phyloP scores from a whole-genome alignment of 1,140 invertebrate species.

The Vollenhovia emeryi region DNA sequence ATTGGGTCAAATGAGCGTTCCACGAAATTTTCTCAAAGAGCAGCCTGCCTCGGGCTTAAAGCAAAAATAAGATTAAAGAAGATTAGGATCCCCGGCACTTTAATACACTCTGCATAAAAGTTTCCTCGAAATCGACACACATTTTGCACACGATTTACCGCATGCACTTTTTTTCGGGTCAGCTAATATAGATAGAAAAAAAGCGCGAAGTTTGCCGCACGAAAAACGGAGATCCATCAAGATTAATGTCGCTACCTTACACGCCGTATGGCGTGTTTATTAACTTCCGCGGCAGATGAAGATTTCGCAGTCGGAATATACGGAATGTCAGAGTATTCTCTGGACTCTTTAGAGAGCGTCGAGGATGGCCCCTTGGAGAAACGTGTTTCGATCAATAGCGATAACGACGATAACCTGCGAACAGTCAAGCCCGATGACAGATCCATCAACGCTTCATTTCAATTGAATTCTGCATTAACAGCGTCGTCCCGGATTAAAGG shows the following conservation, averaged over 20 bases:
- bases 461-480: background rate
- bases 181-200: slow-evolving; percentile 26
- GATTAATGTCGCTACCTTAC: slow-evolving; percentile 23
- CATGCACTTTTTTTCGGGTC: background rate
- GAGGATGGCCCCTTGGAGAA: slow-evolving; percentile 12
- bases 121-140: slow-evolving; percentile 12
- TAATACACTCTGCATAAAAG: background rate
- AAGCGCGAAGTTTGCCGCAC: slow-evolving; percentile 35
- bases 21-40: background rate
- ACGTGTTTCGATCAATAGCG: background rate
- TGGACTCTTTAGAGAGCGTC: slow-evolving; percentile 72
- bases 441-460: background rate
- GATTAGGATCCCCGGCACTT: background rate
- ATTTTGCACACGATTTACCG: slow-evolving; percentile 19
- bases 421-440: background rate
- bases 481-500: background rate
- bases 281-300: slow-evolving; percentile 23
- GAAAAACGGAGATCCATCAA: slow-evolving; percentile 30
- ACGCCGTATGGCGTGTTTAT: background rate
- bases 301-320: background rate
- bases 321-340: slow-evolving; percentile 76
- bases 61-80: slow-evolving; percentile 19
- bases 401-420: background rate
- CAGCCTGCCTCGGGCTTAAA: background rate
- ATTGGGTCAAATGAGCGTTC: background rate